phyloP scores from a whole-genome alignment of 1,140 invertebrate species.

The Drosophila ananassae region DNA sequence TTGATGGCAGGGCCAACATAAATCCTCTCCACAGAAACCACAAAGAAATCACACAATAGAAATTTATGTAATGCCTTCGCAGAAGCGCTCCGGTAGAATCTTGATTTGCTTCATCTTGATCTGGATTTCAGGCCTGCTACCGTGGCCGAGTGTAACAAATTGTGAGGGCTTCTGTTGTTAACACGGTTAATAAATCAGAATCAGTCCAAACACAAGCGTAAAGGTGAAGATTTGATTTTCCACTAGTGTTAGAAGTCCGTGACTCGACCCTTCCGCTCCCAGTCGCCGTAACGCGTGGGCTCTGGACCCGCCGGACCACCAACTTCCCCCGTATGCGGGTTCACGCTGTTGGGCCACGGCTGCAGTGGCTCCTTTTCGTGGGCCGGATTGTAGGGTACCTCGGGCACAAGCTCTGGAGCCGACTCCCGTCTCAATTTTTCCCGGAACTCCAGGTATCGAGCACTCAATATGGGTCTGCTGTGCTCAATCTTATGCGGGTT shows the following conservation, averaged over 20 bases:
- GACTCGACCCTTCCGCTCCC: conserved; percentile 99
- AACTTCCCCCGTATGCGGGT: conserved; percentile 91
- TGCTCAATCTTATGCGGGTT: background rate
- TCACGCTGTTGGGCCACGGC: conserved; percentile 88
- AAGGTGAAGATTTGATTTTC: conserved; percentile 12
- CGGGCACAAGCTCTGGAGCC: conserved; percentile 14
- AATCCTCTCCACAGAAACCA: conserved; percentile 59
- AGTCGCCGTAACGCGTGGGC: conserved; percentile 99
- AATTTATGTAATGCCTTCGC: conserved; percentile 79
- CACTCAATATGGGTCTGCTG: conserved; percentile 13
- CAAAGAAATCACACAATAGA: conserved; percentile 63
- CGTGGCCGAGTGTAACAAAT: conserved; percentile 55
- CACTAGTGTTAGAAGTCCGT: conserved; percentile 83
- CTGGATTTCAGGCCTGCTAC: conserved; percentile 42
- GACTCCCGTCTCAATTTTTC: conserved; percentile 54
- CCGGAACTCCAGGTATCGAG: conserved; percentile 59
- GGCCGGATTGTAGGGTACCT: conserved; percentile 52
- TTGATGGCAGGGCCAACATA: conserved; percentile 59
- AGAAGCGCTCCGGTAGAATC: conserved; percentile 45
- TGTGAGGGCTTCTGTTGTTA: conserved; percentile 63
- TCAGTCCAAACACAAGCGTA: conserved; percentile 34
- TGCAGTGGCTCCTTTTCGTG: conserved; percentile 53
- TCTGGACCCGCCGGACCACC: conserved; percentile 98
- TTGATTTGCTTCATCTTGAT: conserved; percentile 31
- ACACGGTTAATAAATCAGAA: conserved; percentile 61